phyloP scores from a whole-genome alignment of 2,113 vertebrate species.

The Oncorhynchus mykiss region DNA sequence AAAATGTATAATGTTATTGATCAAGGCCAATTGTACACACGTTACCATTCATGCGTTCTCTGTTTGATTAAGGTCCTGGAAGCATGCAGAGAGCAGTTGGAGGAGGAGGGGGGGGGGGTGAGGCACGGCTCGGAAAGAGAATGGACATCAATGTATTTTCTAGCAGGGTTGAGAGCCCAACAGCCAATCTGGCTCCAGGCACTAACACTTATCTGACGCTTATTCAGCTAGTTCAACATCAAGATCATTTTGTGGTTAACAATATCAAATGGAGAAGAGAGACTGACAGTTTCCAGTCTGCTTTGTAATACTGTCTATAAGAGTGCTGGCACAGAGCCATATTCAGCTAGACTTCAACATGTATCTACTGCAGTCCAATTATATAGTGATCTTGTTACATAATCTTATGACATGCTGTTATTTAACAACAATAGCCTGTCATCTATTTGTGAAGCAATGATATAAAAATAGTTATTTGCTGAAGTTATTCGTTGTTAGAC shows the following conservation, averaged over 20 bases:
- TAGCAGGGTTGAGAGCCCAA: background rate
- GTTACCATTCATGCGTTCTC: background rate
- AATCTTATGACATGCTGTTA: background rate
- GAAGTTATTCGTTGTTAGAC: background rate
- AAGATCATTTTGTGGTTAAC: background rate
- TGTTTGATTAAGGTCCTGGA: background rate
- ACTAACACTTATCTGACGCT: background rate
- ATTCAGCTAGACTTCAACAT: background rate
- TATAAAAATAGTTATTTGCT: background rate
- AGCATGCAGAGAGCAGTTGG: background rate
- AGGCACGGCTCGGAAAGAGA: background rate
- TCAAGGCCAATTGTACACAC: too few species aligned
- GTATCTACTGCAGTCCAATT: background rate
- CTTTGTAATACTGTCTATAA: background rate
- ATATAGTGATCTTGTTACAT: background rate
- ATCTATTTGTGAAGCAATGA: background rate
- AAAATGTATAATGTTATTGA: too few species aligned
- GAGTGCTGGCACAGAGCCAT: constrained; percentile 6
- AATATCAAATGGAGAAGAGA: background rate
- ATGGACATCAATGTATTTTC: too few species aligned
- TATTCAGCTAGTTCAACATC: background rate
- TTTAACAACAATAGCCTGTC: background rate
- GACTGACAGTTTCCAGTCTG: background rate
- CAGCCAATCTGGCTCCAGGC: background rate
- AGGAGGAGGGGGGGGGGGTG: background rate